These are phyloP conservation scores for Macaria liturata DNA, from an alignment of 2,888 invertebrate genomes.

Conservation along the genomic window DNA sequence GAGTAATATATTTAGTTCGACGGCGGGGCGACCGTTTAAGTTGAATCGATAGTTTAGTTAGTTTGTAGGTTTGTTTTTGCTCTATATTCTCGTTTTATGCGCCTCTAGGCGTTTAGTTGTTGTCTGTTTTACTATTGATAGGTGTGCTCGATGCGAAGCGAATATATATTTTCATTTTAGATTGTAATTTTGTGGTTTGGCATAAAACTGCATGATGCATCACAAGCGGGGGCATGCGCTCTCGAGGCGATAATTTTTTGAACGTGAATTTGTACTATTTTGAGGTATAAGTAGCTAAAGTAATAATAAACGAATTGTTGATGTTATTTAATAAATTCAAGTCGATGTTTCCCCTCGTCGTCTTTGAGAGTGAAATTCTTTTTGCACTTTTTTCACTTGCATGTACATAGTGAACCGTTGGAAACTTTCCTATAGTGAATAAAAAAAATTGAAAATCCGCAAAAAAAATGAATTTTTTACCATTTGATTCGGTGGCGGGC, in stretches of 20 bases:
- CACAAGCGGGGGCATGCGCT: constrained; percentile 59
- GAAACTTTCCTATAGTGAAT: constrained; percentile 50
- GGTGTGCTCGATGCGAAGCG: constrained; percentile 36
- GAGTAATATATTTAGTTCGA: constrained; percentile 53
- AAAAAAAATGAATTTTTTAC: constrained; percentile 66
- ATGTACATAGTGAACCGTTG: constrained; percentile 63
- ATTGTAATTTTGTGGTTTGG: constrained; percentile 55
- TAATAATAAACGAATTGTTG: constrained; percentile 36
- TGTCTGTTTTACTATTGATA: constrained; percentile 54
- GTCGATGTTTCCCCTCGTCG: constrained; percentile 37
- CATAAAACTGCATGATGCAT: constrained; percentile 68
- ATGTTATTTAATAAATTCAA: constrained; percentile 34
- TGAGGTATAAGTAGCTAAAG: constrained; percentile 38
- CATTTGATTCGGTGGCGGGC: constrained; percentile 45
- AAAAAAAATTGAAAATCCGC: constrained; percentile 58
- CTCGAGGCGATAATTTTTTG: constrained; percentile 30
- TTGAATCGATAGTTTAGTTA: constrained; percentile 45
- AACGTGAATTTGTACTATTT: constrained; percentile 33
- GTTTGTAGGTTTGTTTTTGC: constrained; percentile 70
- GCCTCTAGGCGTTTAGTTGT: constrained; percentile 54
- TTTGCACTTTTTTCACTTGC: constrained; percentile 66
- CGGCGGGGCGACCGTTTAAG: constrained; percentile 53
- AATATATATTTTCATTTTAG: constrained; percentile 35
- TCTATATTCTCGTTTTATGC: constrained; percentile 39
- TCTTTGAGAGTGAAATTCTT: constrained; percentile 56